Conservation (phyloP, 2,113 vertebrate genomes). For the Oreocharis arfaki region DNA sequence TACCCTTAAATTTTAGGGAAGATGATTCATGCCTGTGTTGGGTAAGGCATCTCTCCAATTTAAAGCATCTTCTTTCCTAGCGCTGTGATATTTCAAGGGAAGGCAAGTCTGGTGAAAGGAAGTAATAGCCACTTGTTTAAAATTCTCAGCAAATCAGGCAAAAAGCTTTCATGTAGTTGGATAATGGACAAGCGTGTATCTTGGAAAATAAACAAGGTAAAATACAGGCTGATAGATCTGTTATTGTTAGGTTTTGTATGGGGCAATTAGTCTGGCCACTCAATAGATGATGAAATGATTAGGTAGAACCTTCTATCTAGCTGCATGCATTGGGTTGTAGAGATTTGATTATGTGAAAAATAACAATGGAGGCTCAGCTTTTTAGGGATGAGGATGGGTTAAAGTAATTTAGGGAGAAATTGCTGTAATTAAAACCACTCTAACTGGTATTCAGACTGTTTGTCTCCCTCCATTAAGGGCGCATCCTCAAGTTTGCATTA, state of each 20-base stretch:
- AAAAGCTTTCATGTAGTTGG: background rate
- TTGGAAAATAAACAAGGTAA: background rate
- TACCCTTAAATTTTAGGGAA: background rate
- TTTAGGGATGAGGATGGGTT: background rate
- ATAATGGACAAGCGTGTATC: background rate
- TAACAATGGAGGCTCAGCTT: background rate
- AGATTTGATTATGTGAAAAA: slow-evolving; percentile 11
- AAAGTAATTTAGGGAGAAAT: background rate
- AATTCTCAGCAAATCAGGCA: background rate
- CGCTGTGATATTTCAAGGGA: background rate
- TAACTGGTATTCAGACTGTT: background rate
- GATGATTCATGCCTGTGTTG: background rate
- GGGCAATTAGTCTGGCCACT: background rate
- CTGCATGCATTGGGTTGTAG: background rate
- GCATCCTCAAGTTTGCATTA: background rate
- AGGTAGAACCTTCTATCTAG: background rate
- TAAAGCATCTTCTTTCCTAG: background rate
- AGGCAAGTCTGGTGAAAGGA: background rate
- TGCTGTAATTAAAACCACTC: background rate
- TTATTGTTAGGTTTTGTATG: background rate
- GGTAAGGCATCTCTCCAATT: background rate
- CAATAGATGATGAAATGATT: background rate
- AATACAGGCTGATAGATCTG: background rate
- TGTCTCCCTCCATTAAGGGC: background rate
- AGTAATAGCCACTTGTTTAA: background rate